These are phyloP conservation scores for Drosophila suzukii DNA, from an alignment of 1,140 invertebrate species.

Conservation along the genomic window DNA sequence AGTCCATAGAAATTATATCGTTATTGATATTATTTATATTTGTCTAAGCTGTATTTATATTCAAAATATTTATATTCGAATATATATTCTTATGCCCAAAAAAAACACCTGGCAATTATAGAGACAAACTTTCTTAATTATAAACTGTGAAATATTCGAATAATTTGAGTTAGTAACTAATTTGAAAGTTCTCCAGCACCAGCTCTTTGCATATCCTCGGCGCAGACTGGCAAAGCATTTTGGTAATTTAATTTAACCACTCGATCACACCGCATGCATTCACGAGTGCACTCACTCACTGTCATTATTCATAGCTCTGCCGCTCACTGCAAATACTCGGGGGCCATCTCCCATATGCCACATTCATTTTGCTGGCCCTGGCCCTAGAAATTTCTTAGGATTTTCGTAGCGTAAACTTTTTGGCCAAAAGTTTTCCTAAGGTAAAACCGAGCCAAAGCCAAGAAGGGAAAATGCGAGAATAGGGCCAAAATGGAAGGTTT, in stretches of 20 bases:
- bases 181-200: not conserved
- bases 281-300: constrained; percentile 40
- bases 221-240: not conserved
- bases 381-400: constrained; percentile 20
- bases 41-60: too few species aligned
- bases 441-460: constrained; percentile 35
- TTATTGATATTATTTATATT: too few species aligned
- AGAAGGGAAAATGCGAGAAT: not conserved
- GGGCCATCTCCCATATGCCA: constrained; percentile 39
- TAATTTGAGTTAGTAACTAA: not conserved
- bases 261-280: constrained; percentile 28
- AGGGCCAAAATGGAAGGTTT: not conserved
- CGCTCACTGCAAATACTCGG: constrained; percentile 8
- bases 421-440: constrained; percentile 48
- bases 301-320: constrained; percentile 22
- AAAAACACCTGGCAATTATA: too few species aligned
- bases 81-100: too few species aligned
- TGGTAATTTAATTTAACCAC: constrained; percentile 27
- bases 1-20: too few species aligned
- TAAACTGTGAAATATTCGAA: not conserved
- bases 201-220: not conserved
- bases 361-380: constrained; percentile 30
- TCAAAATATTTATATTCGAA: too few species aligned
- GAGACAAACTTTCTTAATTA: too few species aligned
- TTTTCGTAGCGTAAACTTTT: constrained; percentile 32